Conservation (phyloP, 2,888 invertebrate genomes). For the Rutpela maculata region DNA sequence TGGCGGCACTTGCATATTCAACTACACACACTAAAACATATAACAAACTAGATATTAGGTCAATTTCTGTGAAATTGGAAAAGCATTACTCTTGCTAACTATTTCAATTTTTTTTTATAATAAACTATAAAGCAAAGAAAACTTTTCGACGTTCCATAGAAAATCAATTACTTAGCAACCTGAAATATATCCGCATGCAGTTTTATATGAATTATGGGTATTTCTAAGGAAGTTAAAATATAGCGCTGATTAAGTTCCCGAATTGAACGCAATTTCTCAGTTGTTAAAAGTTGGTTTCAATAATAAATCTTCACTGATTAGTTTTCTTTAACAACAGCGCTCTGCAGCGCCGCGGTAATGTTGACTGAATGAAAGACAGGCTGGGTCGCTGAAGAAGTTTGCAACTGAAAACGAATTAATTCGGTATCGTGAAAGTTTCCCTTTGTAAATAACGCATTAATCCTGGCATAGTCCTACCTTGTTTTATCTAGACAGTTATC, state of each 20-base stretch:
- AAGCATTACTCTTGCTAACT: background rate
- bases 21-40: background rate
- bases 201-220: conserved; percentile 49
- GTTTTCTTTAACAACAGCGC: conserved; percentile 51
- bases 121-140: background rate
- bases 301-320: conserved; percentile 64
- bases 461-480: conserved; percentile 65
- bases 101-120: background rate
- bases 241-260: conserved; percentile 52
- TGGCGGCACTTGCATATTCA: too few species aligned
- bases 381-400: conserved; percentile 45
- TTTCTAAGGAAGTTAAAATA: conserved; percentile 44
- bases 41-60: background rate
- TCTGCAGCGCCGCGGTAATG: conserved; percentile 49
- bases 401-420: conserved; percentile 65
- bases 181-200: conserved; percentile 22
- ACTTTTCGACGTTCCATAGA: background rate
- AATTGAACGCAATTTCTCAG: conserved; percentile 53
- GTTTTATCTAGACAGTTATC: conserved; percentile 66
- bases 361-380: conserved; percentile 60
- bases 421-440: conserved; percentile 65
- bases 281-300: conserved; percentile 58
- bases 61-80: background rate
- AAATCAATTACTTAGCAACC: conserved; percentile 4
- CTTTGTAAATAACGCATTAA: conserved; percentile 68